Evolutionary conservation across 2,797 vertebrate species (phyloP), one percentile per base, ranked within the genome.

Genomic region (Diceros bicornis): DNA sequence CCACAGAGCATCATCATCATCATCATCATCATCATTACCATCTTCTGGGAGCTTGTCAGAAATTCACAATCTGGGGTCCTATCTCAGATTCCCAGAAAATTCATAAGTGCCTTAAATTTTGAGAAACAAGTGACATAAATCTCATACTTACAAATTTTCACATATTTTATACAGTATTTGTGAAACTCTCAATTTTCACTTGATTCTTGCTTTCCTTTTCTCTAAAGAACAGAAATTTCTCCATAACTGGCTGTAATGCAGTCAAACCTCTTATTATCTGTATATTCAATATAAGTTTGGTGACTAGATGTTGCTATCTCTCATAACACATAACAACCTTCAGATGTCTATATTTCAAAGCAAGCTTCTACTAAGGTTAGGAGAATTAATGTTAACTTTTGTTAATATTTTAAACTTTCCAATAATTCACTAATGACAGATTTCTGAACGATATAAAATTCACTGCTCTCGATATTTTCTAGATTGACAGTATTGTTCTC

Each of bases 311-410:
- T 7, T 77, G 25, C 61, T 87, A 41, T 55, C 61, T 81, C 32
- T 91, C 29, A 7, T 32, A 97, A 74, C 16, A 78, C n/a, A 55
- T 21, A 78, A 79, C 18, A 14, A 81, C 59, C 50, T 93, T 86
- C 74, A 92, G 37, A 78, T 74, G 85, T 86, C 34, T 79, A 0
- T 79, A 92, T 89, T 85, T 96, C 34, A 89, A 94, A 96, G n/a
- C 8, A 93, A 96, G 34, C 6, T 91, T 93, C 62, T 91, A 72
- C 34, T 64, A 52, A 89, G n/a, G 10, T 69, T 25, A 90, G 41
- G 14, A 84, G 34, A 82, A 79, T 23, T 74, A n/a, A 87, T 32
- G 71, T 78, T 47, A 75, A 74, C 66, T 75, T 79, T 25, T 82
- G 4, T 52, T 69, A 41, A 6, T 55, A 68, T 86, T 86, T 91